These are phyloP conservation scores for Heterotis niloticus DNA, from an alignment of 2,113 vertebrate genomes.

Conservation along the genomic window DNA sequence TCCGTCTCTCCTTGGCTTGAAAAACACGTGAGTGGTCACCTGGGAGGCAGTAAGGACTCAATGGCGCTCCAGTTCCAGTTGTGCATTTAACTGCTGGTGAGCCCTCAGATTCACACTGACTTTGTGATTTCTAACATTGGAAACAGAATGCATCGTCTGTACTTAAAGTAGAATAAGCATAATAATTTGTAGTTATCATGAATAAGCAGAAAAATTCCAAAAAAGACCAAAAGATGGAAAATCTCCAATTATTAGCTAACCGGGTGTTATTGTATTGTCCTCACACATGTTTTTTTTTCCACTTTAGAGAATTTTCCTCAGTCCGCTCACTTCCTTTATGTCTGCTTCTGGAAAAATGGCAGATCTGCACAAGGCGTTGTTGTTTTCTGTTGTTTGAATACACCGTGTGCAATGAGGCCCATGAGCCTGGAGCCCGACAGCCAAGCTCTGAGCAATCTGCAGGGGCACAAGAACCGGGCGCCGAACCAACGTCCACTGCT, in stretches of 20 bases:
- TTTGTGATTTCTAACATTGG: too few relatives aligned
- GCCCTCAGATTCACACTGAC: too few relatives aligned
- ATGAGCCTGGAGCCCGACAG: background rate
- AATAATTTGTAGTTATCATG: too few relatives aligned
- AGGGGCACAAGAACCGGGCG: constrained; percentile 23
- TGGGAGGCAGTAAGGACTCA: too few relatives aligned
- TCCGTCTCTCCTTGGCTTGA: too few relatives aligned
- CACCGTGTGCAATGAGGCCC: constrained; percentile 11
- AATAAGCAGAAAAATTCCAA: background rate
- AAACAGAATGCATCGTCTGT: too few relatives aligned
- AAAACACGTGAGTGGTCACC: too few relatives aligned
- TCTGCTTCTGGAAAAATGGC: constrained; percentile 44
- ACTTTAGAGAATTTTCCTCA: background rate
- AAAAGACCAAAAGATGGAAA: background rate
- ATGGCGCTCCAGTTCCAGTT: too few relatives aligned
- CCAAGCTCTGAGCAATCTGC: constrained; percentile 32
- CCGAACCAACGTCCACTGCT: constrained; percentile 25
- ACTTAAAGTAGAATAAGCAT: too few relatives aligned
- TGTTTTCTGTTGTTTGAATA: constrained; percentile 41
- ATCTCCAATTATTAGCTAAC: constrained; percentile 10
- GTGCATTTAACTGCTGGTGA: too few relatives aligned
- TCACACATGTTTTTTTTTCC: constrained; percentile 4
- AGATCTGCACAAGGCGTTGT: constrained; percentile 28
- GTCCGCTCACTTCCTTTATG: constrained; percentile 1
- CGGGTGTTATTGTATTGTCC: constrained; percentile 9